Conservation (phyloP, 1,140 invertebrate species). For the Akabosia matsudoensis region DNA sequence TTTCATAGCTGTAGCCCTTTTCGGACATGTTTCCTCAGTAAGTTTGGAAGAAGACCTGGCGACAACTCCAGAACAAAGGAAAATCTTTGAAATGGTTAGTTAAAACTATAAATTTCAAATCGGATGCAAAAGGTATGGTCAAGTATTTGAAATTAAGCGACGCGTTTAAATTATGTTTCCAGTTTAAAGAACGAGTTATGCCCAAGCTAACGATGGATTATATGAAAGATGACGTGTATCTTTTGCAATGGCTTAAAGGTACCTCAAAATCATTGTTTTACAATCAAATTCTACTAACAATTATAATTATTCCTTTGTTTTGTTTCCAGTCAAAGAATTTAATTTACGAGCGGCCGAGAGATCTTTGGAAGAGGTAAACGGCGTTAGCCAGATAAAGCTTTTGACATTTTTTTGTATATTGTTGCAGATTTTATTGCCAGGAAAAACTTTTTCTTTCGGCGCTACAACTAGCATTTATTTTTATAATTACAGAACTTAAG, state of each 20-base stretch:
- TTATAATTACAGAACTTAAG: background rate
- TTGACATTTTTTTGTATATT: background rate
- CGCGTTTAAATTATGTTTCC: background rate
- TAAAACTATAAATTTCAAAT: background rate
- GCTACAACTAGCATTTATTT: background rate
- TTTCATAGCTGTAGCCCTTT: background rate
- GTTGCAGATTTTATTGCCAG: background rate
- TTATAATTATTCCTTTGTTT: background rate
- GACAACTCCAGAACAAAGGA: background rate
- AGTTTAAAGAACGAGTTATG: background rate
- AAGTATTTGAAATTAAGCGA: background rate
- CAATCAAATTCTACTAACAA: background rate
- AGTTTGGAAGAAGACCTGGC: background rate
- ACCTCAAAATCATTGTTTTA: background rate
- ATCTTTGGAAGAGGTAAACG: background rate
- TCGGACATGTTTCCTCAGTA: background rate
- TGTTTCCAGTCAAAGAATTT: background rate
- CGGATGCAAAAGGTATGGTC: too few relatives aligned
- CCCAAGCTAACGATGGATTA: background rate
- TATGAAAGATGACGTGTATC: slow-evolving; percentile 1
- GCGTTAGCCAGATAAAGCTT: too few relatives aligned
- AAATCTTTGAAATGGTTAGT: background rate
- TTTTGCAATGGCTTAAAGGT: background rate
- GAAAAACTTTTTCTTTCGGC: background rate
- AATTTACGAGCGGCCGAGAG: background rate